These are phyloP conservation scores for Sander vitreus DNA, from an alignment of 2,113 vertebrate species.

Conservation along the genomic window DNA sequence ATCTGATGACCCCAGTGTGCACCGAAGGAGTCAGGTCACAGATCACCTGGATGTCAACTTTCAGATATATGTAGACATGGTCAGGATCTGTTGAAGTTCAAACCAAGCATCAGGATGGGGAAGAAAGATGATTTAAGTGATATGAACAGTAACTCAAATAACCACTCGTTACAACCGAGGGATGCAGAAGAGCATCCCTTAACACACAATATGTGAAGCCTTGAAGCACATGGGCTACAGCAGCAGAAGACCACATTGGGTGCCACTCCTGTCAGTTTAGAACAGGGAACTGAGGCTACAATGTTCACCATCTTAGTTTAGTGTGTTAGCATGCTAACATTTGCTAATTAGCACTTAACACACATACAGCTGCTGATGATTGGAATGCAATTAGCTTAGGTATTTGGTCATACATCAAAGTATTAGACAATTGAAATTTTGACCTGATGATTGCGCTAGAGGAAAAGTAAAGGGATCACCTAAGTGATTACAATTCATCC, in stretches of 20 bases:
- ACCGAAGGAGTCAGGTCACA: constrained; percentile 12
- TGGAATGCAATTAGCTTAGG: background rate
- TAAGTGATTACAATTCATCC: background rate
- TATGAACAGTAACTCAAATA: no score
- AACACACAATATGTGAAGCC: no score
- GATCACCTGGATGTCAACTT: constrained; percentile 30
- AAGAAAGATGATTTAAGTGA: no score
- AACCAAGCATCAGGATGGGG: no score
- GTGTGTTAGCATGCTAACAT: background rate
- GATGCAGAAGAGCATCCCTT: no score
- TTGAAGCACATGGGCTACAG: no score
- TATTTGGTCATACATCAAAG: background rate
- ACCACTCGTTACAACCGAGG: no score
- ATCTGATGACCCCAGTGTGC: constrained; percentile 35
- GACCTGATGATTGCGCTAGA: background rate
- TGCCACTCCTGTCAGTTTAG: no score
- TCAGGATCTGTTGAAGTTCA: no score
- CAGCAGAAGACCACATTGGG: no score
- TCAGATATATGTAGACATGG: background rate
- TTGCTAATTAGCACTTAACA: background rate
- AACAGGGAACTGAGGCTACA: no score
- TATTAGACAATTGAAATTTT: background rate
- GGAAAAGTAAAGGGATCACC: background rate
- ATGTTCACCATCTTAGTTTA: background rate
- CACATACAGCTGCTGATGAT: background rate